phyloP scores from a whole-genome alignment of 2,888 invertebrate genomes.

The Tetranychus truncatus region DNA sequence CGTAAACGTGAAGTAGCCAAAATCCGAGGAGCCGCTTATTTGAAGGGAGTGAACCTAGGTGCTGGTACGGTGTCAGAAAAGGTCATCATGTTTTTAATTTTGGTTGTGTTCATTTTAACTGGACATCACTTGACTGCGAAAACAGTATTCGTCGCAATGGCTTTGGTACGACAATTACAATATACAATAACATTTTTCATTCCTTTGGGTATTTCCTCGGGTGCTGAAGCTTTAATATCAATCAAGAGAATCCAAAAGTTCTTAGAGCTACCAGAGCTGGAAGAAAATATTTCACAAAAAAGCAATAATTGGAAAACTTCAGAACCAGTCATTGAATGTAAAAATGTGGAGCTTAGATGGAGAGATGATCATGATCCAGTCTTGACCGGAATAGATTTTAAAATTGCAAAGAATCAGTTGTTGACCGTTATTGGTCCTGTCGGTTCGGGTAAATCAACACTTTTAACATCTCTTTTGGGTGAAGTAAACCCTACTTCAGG shows the following conservation, averaged over 20 bases:
- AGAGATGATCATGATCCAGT: conserved; percentile 34
- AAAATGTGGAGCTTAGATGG: conserved; percentile 23
- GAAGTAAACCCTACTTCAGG: conserved; percentile 36
- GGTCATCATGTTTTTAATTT: conserved; percentile 57
- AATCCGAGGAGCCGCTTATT: conserved; percentile 43
- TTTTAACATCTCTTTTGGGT: not conserved
- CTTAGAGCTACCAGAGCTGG: conserved; percentile 8
- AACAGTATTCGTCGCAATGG: conserved; percentile 58
- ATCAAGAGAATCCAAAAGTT: conserved; percentile 45
- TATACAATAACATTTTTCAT: conserved; percentile 61
- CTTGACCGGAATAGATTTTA: conserved; percentile 39
- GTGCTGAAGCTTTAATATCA: conserved; percentile 57
- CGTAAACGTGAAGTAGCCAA: conserved; percentile 50
- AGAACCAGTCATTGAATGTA: not conserved
- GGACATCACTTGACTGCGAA: conserved; percentile 50
- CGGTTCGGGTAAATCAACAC: not conserved
- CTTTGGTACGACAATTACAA: conserved; percentile 66
- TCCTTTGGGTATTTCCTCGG: conserved; percentile 58
- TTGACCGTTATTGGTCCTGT: conserved; percentile 47
- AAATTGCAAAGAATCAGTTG: conserved; percentile 35
- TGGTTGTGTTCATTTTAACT: conserved; percentile 49
- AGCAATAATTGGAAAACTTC: not conserved
- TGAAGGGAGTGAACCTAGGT: conserved; percentile 45
- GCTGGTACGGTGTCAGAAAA: conserved; percentile 54
- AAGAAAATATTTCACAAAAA: not conserved